Evolutionary conservation across 2,113 vertebrate species (phyloP).

Genomic region (Diphyllodes magnificus): DNA sequence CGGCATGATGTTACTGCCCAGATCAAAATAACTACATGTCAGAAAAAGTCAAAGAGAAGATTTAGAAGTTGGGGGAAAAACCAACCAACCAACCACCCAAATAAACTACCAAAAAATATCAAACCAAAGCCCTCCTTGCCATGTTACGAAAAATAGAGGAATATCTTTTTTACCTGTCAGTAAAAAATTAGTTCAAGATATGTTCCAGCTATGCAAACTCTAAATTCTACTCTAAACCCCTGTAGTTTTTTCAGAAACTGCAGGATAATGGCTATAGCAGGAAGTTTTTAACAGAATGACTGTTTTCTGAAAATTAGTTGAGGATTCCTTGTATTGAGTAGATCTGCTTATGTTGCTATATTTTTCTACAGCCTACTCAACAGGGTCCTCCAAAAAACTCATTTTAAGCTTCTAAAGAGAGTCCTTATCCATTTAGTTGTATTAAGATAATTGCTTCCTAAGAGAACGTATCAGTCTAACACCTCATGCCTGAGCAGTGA

Average conservation of each 20-base stretch:
- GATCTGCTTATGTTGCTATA: not conserved
- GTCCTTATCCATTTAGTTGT: not conserved
- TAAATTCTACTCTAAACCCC: not conserved
- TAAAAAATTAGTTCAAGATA: not conserved
- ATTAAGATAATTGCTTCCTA: not conserved
- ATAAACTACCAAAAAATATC: rapidly evolving
- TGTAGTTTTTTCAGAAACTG: not conserved
- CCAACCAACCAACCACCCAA: no score
- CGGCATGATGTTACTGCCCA: not conserved
- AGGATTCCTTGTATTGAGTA: not conserved
- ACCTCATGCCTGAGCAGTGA: not conserved
- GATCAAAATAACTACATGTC: not conserved
- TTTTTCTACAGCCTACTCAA: not conserved
- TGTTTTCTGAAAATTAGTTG: not conserved
- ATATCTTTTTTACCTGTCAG: not conserved
- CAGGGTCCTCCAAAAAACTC: not conserved
- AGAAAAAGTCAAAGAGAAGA: not conserved
- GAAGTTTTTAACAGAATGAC: not conserved
- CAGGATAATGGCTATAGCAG: not conserved
- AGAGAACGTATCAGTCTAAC: not conserved
- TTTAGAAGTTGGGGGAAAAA: not conserved
- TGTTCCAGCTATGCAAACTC: not conserved
- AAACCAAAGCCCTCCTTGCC: not conserved
- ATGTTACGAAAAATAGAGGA: not conserved
- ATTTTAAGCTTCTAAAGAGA: not conserved